Evolutionary conservation across 1,140 invertebrate species (phyloP), one percentile per base, ranked within the genome.

Genomic region (Rhynchophorus ferrugineus): DNA sequence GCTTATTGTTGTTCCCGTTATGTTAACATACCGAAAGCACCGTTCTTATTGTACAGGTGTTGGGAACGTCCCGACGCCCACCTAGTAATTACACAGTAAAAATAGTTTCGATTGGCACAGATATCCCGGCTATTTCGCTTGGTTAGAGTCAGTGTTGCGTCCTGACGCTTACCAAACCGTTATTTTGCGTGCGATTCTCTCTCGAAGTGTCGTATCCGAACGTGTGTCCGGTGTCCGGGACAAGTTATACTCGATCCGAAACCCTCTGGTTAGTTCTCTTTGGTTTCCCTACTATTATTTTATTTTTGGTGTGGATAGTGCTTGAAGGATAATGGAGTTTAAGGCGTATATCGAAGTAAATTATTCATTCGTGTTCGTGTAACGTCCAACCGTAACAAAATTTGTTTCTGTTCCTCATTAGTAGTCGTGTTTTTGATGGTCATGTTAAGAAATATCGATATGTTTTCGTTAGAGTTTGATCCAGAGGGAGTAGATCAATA

Each of bases 31-130:
- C 24, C n/a, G n/a, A n/a, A n/a, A n/a, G n/a, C n/a, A n/a, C n/a
- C n/a, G n/a, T n/a, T n/a, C n/a, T n/a, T n/a, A n/a, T 7, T 18
- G 29, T 49, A 55, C 53, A 55, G 46, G 53, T 55, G 53, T 55
- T 49, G 22, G 36, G 44, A 47, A 45, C 38, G 19, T 9, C 37
- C 3, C 37, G 36, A 6, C 52, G 29, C 36, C 44, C 22, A 55
- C 53, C 45, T 55, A 45, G 49, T 46, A 55, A 55, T 55, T 49
- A 38, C 44, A 38, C 53, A 55, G 49, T 55, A 55, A 55, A 55
- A 55, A 55, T 55, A 55, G 53, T 49, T 49, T 41, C 45, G 41
- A 47, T 54, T 54, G 51, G 51, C 51, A 54, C 51, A 54, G 47
- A 54, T 54, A 54, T 54, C 51, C 47, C 51, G 46, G 51, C 38